Evolutionary conservation across 2,888 invertebrate species (phyloP).

Genomic region (Nemurella pictetii): DNA sequence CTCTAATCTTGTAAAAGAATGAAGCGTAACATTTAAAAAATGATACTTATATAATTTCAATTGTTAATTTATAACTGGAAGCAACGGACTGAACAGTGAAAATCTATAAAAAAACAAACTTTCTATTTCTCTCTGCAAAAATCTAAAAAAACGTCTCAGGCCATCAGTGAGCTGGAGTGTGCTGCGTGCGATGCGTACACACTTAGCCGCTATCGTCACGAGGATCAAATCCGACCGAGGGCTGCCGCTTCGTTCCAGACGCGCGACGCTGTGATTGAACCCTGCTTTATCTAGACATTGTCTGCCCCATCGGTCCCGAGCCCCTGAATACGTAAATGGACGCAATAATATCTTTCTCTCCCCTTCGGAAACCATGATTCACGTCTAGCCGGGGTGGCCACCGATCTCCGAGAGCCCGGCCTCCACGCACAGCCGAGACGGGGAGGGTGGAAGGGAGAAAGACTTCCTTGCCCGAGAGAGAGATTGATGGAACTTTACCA

Average conservation of each 20-base stretch:
- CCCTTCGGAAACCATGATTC: conserved; percentile 14
- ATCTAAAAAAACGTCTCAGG: background rate
- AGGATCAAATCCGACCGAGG: background rate
- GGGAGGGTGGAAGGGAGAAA: conserved; percentile 29
- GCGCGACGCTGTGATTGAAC: conserved; percentile 31
- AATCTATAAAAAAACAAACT: background rate
- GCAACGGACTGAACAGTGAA: background rate
- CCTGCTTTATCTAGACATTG: conserved; percentile 37
- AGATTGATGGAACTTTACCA: conserved; percentile 41
- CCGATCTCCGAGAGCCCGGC: background rate
- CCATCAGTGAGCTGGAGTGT: background rate
- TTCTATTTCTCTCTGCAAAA: background rate
- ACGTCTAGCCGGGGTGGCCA: conserved; percentile 12
- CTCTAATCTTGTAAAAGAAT: background rate
- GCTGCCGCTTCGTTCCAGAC: background rate
- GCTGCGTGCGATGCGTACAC: background rate
- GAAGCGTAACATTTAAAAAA: background rate
- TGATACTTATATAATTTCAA: background rate
- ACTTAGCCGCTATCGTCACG: background rate
- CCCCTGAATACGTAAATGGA: conserved; percentile 25
- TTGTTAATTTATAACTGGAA: background rate
- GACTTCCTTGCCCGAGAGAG: conserved; percentile 27
- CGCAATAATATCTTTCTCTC: conserved; percentile 4
- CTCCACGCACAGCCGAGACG: background rate
- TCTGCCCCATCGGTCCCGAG: conserved; percentile 18